Evolutionary conservation across 2,888 invertebrate genomes (phyloP).

Genomic region (Diadegma fenestrale): DNA sequence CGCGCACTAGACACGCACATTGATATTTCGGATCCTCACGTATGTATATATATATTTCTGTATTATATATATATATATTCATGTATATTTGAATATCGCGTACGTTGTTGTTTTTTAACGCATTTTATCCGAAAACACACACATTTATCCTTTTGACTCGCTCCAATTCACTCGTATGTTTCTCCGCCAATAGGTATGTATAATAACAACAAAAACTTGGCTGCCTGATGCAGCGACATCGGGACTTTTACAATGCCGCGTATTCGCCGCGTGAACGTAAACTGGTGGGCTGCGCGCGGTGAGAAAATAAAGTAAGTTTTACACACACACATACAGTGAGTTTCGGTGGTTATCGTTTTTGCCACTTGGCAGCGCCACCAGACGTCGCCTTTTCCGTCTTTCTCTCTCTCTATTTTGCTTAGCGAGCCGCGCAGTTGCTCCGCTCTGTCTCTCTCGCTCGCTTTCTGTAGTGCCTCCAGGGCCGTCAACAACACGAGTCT

Average conservation of each 20-base stretch:
- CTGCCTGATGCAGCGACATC: conserved; percentile 50
- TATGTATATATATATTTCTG: conserved; percentile 25
- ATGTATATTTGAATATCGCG: conserved; percentile 20
- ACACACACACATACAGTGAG: conserved; percentile 44
- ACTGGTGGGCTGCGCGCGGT: conserved; percentile 63
- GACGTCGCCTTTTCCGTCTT: conserved; percentile 14
- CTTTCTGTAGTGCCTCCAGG: conserved; percentile 50
- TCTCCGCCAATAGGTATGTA: conserved; percentile 17
- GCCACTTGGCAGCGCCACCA: conserved; percentile 40
- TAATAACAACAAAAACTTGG: conserved; percentile 48
- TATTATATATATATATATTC: conserved; percentile 1
- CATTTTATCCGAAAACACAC: background rate
- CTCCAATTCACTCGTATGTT: conserved; percentile 68
- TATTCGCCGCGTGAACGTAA: conserved; percentile 67
- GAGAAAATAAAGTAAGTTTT: conserved; percentile 67
- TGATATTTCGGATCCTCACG: conserved; percentile 27
- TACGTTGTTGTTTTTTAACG: conserved; percentile 32
- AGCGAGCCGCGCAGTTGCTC: background rate
- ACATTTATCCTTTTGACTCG: conserved; percentile 35
- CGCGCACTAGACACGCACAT: conserved; percentile 50
- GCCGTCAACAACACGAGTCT: conserved; percentile 53
- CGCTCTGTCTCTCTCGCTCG: conserved; percentile 18
- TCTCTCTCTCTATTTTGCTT: conserved; percentile 3
- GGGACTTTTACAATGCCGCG: conserved; percentile 53
- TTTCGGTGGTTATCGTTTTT: conserved; percentile 34